These are phyloP conservation scores for Polydrusus cervinus DNA, from an alignment of 2,888 invertebrate genomes.

Conservation along the genomic window DNA sequence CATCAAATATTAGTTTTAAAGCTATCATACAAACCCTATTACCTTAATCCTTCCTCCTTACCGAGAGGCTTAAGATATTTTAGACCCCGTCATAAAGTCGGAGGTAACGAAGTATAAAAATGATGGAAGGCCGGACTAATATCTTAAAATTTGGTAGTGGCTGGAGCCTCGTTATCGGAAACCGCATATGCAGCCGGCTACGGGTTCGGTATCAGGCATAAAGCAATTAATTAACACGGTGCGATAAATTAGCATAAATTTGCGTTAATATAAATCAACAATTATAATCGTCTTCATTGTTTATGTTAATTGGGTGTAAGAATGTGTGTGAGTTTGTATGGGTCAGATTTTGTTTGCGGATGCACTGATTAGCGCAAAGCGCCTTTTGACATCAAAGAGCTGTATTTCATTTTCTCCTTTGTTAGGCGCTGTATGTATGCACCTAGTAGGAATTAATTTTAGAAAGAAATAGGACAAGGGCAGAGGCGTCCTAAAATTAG, in stretches of 20 bases:
- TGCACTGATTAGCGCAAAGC: slow-evolving; percentile 31
- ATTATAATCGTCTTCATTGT: slow-evolving; percentile 51
- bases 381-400: slow-evolving; percentile 1
- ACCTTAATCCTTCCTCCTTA: background rate
- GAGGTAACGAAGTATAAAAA: slow-evolving; percentile 45
- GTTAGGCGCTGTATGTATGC: no score
- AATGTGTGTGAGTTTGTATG: slow-evolving; percentile 26
- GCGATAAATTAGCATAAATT: slow-evolving; percentile 50
- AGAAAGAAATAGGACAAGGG: no score
- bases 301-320: slow-evolving; percentile 48
- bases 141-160: slow-evolving; percentile 45
- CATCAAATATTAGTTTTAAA: no score
- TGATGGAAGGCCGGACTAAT: slow-evolving; percentile 41
- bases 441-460: no score
- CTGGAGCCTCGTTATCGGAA: slow-evolving; percentile 39
- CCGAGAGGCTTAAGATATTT: background rate
- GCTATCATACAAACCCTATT: no score
- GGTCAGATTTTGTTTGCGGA: slow-evolving; percentile 43
- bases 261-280: slow-evolving; percentile 52
- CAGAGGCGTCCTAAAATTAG: no score
- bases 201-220: slow-evolving; percentile 34
- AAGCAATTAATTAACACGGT: slow-evolving; percentile 46
- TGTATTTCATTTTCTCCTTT: background rate
- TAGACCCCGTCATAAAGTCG: slow-evolving; percentile 6
- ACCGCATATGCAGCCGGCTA: slow-evolving; percentile 40